Evolutionary conservation across 2,888 invertebrate species (phyloP).

Genomic region (Gastrophysa polygoni): DNA sequence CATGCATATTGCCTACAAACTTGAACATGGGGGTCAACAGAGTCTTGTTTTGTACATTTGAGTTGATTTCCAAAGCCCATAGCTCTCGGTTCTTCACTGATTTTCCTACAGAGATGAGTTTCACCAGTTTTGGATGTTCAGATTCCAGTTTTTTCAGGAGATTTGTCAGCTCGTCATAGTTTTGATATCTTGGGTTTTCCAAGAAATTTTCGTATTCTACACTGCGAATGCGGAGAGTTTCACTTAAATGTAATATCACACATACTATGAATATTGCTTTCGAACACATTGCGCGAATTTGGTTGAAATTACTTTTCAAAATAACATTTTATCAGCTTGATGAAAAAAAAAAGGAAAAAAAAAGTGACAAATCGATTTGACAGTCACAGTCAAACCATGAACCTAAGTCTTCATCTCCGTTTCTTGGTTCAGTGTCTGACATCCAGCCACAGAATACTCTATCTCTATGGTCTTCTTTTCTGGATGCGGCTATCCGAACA

Average conservation of each 20-base stretch:
- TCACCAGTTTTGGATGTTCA: slow-evolving; percentile 72
- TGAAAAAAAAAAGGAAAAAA: too few species aligned
- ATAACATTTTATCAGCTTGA: too few species aligned
- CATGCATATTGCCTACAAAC: slow-evolving; percentile 96
- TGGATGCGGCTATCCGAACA: too few species aligned
- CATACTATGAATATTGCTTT: slow-evolving; percentile 34
- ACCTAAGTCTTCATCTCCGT: too few species aligned
- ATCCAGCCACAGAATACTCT: too few species aligned
- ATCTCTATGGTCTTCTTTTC: too few species aligned
- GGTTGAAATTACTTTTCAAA: not conserved
- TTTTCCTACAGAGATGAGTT: slow-evolving; percentile 79
- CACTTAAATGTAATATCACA: slow-evolving; percentile 37
- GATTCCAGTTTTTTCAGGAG: slow-evolving; percentile 67
- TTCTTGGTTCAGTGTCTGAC: too few species aligned
- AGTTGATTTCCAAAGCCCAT: slow-evolving; percentile 80
- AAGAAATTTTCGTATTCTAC: slow-evolving; percentile 63
- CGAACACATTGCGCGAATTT: slow-evolving; percentile 16
- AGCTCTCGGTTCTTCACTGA: slow-evolving; percentile 82
- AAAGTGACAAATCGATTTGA: too few species aligned
- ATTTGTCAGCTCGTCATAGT: slow-evolving; percentile 72
- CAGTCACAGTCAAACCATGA: too few species aligned
- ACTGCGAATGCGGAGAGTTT: slow-evolving; percentile 26
- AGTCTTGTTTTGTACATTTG: slow-evolving; percentile 66
- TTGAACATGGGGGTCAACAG: slow-evolving; percentile 87
- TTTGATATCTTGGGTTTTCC: slow-evolving; percentile 67